Percentiles rank a stretch among this genome's conserved stretches.
Evolutionary conservation across 2,888 invertebrate genomes (phyloP).

Genomic region (Agrilus cyanescens): DNA sequence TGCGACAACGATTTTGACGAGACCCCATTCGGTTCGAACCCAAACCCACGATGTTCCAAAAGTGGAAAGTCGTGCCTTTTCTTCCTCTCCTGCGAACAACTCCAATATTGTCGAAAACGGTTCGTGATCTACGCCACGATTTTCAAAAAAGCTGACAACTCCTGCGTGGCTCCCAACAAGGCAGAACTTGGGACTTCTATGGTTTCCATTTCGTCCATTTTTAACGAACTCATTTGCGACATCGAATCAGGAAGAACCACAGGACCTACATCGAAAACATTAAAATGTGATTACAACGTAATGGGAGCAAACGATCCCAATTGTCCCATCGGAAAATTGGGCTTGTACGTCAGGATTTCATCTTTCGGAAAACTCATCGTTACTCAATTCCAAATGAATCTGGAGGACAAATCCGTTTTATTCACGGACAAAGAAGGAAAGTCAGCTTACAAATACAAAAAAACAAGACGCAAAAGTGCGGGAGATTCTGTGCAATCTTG

Average conservation of each 20-base stretch:
- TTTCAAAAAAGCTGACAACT: conserved; percentile 48
- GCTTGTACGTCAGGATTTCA: conserved; percentile 50
- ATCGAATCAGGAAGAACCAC: conserved; percentile 31
- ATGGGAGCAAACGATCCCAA: conserved; percentile 34
- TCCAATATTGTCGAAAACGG: conserved; percentile 37
- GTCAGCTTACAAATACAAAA: conserved; percentile 32
- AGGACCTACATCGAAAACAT: conserved; percentile 41
- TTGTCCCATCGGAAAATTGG: conserved; percentile 43
- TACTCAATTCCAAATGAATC: conserved; percentile 49
- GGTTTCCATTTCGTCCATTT: conserved; percentile 49
- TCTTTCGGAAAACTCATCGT: conserved; percentile 54
- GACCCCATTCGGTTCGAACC: conserved; percentile 24
- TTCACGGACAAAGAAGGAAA: conserved; percentile 35
- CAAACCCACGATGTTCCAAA: conserved; percentile 37
- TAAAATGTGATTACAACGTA: conserved; percentile 50
- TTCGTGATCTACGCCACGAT: conserved; percentile 43
- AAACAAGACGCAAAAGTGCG: conserved; percentile 12
- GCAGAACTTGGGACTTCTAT: conserved; percentile 35
- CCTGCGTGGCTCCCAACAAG: conserved; percentile 47
- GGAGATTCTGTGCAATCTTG: too few species aligned
- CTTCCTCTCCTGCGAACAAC: conserved; percentile 43
- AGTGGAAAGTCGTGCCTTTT: conserved; percentile 57
- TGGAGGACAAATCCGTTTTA: conserved; percentile 33
- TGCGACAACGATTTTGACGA: conserved; percentile 43
- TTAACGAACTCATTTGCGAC: conserved; percentile 43